Percentiles rank a stretch among this genome's conserved stretches.
phyloP scores from a whole-genome alignment of 1,140 invertebrate genomes.

The Chymomyza costata region DNA sequence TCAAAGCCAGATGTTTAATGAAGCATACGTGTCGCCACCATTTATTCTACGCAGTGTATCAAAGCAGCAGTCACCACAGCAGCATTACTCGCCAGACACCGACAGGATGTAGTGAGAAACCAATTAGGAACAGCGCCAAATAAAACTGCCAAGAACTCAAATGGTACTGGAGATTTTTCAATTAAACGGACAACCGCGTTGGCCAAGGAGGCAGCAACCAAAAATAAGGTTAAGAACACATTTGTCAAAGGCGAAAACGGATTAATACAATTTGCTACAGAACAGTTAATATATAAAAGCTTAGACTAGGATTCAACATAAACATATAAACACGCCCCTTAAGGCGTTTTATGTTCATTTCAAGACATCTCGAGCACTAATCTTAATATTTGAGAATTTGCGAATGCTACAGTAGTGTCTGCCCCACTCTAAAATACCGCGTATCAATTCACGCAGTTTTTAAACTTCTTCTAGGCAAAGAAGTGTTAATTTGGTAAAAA shows the following conservation, averaged over 20 bases:
- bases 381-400: too few species aligned
- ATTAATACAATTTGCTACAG: slow-evolving; percentile 34
- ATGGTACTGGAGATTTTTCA: slow-evolving; percentile 34
- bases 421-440: too few species aligned
- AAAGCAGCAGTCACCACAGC: slow-evolving; percentile 25
- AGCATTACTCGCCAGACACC: too few species aligned
- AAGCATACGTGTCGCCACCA: slow-evolving; percentile 59
- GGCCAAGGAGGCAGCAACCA: slow-evolving; percentile 13
- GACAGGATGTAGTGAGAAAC: slow-evolving; percentile 24
- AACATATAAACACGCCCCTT: too few species aligned
- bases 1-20: slow-evolving; percentile 49
- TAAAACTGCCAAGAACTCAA: slow-evolving; percentile 19
- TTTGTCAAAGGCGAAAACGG: slow-evolving; percentile 35
- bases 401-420: too few species aligned
- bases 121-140: slow-evolving; percentile 62
- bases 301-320: too few species aligned
- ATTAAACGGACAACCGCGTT: too few species aligned
- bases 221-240: slow-evolving; percentile 26
- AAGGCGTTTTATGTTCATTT: too few species aligned
- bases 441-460: too few species aligned
- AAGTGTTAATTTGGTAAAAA: too few species aligned
- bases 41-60: slow-evolving; percentile 34
- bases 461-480: too few species aligned
- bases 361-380: too few species aligned
- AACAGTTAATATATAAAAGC: slow-evolving; percentile 22